Base-by-base conservation (phyloP, 2,888 invertebrate species). In the Maniola hyperantus region DNA sequence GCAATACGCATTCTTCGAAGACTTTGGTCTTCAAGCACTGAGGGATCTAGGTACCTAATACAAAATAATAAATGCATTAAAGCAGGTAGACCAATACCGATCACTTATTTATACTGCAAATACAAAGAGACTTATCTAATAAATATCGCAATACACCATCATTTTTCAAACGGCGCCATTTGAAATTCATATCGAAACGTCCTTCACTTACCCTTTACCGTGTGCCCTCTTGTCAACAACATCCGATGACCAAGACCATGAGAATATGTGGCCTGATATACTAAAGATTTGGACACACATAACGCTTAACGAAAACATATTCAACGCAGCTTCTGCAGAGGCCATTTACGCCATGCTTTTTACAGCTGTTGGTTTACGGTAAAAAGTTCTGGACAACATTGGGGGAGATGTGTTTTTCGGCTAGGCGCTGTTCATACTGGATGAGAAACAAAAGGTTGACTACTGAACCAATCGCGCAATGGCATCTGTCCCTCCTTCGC, bases 131-230 rank as follows among this genome's bases (percentile, higher is more conserved):
- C 42, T 51, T 15, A 55, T 39, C 60, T 60, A 60, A 67, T 66
- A 66, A 66, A 69, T 66, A 60, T 68, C 51, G 62, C 42, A 59
- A 64, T 46, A 57, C 51, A 59, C 46, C 58, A 65, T 65, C 33
- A 62, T 70, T 70, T 64, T 71, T 74, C 74, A 75, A 75, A 75
- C 65, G 76, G 77, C 75, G 74, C 69, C 71, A 79, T 81, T 81
- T 82, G 77, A 76, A 79, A 78, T 85, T 82, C 83, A 88, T 88
- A 88, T 79, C 79, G 72, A 71, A 71, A 70, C 80, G 89, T 87
- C 90, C 90, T 91, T 89, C 87, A 77, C 69, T 64, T 85, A 83
- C 84, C 88, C 89, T 88, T 83, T 79, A 73, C 76, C 71, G 73
- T 65, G 62, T 67, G 58, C 64, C 67, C 65, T 72, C 72, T 76